Conservation (phyloP, 2,797 vertebrate genomes). For the Antennarius maculatus region DNA sequence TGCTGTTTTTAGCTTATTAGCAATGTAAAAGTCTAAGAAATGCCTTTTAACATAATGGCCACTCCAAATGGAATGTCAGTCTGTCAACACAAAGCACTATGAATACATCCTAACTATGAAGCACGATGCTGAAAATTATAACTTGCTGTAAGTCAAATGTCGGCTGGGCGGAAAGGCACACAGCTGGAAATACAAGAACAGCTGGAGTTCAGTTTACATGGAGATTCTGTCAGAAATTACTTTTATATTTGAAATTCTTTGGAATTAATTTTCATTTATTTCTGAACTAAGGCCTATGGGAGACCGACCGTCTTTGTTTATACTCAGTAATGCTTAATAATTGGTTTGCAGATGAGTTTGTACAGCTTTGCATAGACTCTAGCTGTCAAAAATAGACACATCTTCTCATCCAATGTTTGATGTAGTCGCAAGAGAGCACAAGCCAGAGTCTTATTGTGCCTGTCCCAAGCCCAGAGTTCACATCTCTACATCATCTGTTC, state of each 20-base stretch:
- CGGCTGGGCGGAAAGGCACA: constrained; percentile 37
- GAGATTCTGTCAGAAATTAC: neutral
- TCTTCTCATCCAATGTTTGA: no score
- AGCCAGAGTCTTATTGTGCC: no score
- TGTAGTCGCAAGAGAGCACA: no score
- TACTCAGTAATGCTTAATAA: neutral
- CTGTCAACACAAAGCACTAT: constrained; percentile 71
- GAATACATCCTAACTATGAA: constrained; percentile 81
- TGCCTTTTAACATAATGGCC: constrained; percentile 28
- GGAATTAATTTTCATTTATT: neutral
- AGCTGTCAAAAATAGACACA: no score
- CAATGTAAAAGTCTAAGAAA: constrained; percentile 50
- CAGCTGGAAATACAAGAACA: constrained; percentile 38
- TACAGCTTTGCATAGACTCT: neutral
- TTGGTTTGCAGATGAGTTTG: neutral
- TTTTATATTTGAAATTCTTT: constrained; percentile 20
- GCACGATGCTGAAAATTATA: constrained; percentile 72
- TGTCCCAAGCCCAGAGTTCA: no score
- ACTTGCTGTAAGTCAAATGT: constrained; percentile 54
- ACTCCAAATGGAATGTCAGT: constrained; percentile 64
- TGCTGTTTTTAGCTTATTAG: constrained; percentile 31
- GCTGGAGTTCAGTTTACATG: constrained; percentile 28
- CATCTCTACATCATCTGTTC: no score
- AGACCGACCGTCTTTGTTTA: neutral
- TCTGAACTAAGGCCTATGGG: neutral